A percentile compares a stretch with the other conserved stretches of the same genome.
phyloP scores from a whole-genome alignment of 2,888 invertebrate species.

The Sericinus montela region DNA sequence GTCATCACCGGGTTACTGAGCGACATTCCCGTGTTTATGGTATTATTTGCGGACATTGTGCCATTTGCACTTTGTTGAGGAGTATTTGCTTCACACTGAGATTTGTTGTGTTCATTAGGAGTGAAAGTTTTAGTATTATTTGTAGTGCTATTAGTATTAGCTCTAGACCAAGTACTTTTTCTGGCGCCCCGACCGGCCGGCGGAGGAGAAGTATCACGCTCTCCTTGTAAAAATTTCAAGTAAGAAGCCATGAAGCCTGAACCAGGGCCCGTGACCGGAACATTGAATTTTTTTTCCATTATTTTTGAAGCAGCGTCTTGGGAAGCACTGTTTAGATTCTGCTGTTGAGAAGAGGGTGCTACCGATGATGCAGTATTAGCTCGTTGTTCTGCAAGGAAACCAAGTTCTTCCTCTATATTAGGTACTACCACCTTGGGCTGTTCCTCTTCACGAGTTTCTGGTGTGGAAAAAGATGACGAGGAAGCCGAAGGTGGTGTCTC shows the following conservation, averaged over 20 bases:
- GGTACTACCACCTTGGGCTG: conserved; percentile 92
- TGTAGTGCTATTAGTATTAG: conserved; percentile 57
- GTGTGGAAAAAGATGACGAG: conserved; percentile 76
- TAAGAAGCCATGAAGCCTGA: conserved; percentile 93
- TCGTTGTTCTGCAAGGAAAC: conserved; percentile 85
- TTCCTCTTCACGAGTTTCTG: conserved; percentile 82
- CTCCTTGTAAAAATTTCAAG: conserved; percentile 90
- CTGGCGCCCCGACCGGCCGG: conserved; percentile 83
- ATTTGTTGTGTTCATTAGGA: conserved; percentile 59
- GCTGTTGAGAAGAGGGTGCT: conserved; percentile 75
- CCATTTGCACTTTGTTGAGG: conserved; percentile 66
- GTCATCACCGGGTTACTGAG: conserved; percentile 59
- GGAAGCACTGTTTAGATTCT: conserved; percentile 67
- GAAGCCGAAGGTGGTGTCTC: conserved; percentile 80
- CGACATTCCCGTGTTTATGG: conserved; percentile 58
- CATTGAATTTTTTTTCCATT: conserved; percentile 81
- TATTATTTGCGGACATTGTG: conserved; percentile 56
- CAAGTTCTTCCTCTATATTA: conserved; percentile 92
- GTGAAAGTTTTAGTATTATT: conserved; percentile 61
- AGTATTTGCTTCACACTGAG: conserved; percentile 54
- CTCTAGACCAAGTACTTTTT: conserved; percentile 83
- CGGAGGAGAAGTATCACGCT: conserved; percentile 89
- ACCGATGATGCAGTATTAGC: conserved; percentile 72
- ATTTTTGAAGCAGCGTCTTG: conserved; percentile 72
- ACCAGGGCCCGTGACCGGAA: conserved; percentile 80